phyloP scores from a whole-genome alignment of 2,797 vertebrate genomes.

The Prunella strophiata region DNA sequence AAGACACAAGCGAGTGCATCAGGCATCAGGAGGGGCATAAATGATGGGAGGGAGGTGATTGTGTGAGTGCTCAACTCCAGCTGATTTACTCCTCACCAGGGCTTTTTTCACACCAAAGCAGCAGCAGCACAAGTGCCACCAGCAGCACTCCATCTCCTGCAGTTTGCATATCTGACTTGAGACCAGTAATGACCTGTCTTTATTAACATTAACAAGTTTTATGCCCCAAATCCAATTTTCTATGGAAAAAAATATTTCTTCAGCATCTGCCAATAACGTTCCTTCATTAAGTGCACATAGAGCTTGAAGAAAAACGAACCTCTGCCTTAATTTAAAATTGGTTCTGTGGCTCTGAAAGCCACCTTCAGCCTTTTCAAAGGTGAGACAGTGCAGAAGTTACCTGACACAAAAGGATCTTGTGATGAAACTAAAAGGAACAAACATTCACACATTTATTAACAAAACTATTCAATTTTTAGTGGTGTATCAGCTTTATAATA shows the following conservation, averaged over 20 bases:
- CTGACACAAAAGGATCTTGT: neutral
- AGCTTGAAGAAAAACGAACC: neutral
- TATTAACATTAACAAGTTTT: slow-evolving; percentile 74
- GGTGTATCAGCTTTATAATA: neutral
- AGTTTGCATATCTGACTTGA: slow-evolving; percentile 50
- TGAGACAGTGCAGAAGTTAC: neutral
- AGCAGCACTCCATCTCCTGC: slow-evolving; percentile 28
- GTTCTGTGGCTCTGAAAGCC: neutral
- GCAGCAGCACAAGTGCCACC: neutral
- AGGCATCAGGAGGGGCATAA: slow-evolving; percentile 11
- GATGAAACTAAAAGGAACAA: neutral
- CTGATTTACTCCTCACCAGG: slow-evolving; percentile 60
- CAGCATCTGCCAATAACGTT: slow-evolving; percentile 42
- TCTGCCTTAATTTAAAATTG: neutral
- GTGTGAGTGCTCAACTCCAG: neutral
- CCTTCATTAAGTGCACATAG: slow-evolving; percentile 18
- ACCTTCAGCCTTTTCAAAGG: neutral
- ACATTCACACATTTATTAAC: neutral
- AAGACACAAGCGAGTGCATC: slow-evolving; percentile 31
- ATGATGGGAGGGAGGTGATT: neutral
- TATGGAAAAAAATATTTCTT: slow-evolving; percentile 55
- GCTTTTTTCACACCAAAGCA: neutral
- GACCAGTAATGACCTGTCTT: slow-evolving; percentile 63
- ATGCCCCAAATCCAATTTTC: slow-evolving; percentile 74
- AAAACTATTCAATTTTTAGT: neutral